phyloP scores from a whole-genome alignment of 2,797 vertebrate species.

The Parauchenoglanis punctatus region DNA sequence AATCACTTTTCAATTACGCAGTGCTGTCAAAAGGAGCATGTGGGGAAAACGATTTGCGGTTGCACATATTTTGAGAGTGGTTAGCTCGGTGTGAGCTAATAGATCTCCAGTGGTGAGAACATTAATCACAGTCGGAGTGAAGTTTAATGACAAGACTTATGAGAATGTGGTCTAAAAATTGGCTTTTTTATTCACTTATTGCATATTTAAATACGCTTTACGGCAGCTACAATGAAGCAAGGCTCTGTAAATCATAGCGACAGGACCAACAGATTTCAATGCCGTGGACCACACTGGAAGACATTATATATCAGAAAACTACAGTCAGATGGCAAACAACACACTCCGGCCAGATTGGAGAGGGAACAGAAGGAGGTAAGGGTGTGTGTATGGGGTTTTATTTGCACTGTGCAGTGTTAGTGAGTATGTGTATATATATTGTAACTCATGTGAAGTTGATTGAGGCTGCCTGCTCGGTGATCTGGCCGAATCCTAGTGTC shows the following conservation, averaged over 20 bases:
- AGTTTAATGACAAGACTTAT: slow-evolving; percentile 54
- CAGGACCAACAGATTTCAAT: background rate
- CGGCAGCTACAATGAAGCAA: slow-evolving; percentile 50
- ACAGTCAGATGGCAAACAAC: background rate
- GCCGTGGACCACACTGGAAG: too few species aligned
- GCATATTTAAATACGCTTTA: slow-evolving; percentile 56
- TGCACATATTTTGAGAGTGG: slow-evolving; percentile 52
- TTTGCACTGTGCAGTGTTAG: slow-evolving; percentile 17
- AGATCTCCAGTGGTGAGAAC: slow-evolving; percentile 46
- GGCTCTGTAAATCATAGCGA: slow-evolving; percentile 36
- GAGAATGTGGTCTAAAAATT: slow-evolving; percentile 48
- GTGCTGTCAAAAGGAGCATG: slow-evolving; percentile 9
- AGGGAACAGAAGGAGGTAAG: background rate
- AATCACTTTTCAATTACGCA: slow-evolving; percentile 71
- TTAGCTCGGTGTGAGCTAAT: slow-evolving; percentile 58
- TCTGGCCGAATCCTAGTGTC: slow-evolving; percentile 47
- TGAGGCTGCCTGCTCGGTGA: slow-evolving; percentile 61
- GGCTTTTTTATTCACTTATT: slow-evolving; percentile 57
- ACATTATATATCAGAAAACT: background rate
- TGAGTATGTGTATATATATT: slow-evolving; percentile 5
- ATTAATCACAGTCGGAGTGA: slow-evolving; percentile 58
- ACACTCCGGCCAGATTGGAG: slow-evolving; percentile 38
- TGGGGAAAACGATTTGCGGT: slow-evolving; percentile 28
- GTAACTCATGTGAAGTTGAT: slow-evolving; percentile 51
- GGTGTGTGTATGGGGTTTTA: background rate